These are phyloP conservation scores for Chloroceryle amazona DNA, from an alignment of 2,797 vertebrate genomes.

Conservation along the genomic window DNA sequence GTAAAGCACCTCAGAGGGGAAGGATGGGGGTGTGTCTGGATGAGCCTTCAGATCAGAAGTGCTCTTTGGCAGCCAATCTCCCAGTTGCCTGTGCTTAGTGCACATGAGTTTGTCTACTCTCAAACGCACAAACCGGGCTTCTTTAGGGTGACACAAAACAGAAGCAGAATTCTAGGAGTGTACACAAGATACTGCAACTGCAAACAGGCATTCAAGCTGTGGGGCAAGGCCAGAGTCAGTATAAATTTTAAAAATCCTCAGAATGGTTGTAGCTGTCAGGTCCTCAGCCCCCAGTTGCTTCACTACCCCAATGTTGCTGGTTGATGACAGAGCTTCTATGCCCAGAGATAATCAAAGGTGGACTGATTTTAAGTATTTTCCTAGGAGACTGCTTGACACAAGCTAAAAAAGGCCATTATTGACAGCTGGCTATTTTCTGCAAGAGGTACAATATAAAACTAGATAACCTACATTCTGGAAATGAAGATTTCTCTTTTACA, in stretches of 20 bases:
- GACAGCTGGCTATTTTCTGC: not conserved
- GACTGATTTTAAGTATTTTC: not conserved
- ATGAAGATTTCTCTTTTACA: not conserved
- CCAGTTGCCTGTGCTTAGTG: not conserved
- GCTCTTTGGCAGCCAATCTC: not conserved
- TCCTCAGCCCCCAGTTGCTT: not conserved
- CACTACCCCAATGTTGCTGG: not conserved
- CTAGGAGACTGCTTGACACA: not conserved
- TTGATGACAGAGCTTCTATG: not conserved
- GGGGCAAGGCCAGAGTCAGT: not conserved
- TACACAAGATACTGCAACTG: not conserved
- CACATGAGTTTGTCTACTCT: not conserved
- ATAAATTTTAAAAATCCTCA: not conserved
- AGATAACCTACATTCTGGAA: not conserved
- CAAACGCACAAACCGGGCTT: not conserved
- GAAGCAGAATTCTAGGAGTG: not conserved
- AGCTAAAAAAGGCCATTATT: not conserved
- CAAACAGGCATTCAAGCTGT: not conserved
- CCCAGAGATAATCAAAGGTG: not conserved
- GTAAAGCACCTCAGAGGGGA: not conserved
- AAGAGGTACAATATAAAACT: not conserved
- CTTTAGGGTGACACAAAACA: not conserved
- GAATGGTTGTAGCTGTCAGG: not conserved
- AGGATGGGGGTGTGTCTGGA: not conserved
- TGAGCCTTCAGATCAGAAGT: not conserved